These are phyloP conservation scores for Caenorhabditis sp. DNA, from an alignment of 2,888 invertebrate genomes.

Conservation along the genomic window DNA sequence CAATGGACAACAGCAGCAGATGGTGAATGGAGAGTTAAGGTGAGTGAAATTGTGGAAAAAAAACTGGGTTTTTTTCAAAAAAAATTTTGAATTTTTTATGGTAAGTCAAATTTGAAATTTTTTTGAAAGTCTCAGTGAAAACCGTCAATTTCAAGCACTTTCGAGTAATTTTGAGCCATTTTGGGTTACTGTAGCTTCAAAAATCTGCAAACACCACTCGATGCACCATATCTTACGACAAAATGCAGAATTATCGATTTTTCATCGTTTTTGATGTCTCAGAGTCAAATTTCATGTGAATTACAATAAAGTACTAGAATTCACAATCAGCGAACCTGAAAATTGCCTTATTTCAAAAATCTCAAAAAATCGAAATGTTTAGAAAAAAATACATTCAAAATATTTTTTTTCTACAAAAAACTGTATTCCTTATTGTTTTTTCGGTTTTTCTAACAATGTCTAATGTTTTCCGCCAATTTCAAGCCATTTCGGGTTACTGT, in stretches of 20 bases:
- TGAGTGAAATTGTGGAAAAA: constrained; percentile 1
- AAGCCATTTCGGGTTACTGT: neutral
- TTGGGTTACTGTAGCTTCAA: neutral
- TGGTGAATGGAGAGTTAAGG: constrained; percentile 34
- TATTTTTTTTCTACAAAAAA: too few species aligned
- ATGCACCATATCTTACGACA: neutral
- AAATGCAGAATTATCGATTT: neutral
- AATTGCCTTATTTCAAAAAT: too few species aligned
- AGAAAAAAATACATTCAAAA: too few species aligned
- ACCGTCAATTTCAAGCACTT: neutral
- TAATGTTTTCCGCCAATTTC: too few species aligned
- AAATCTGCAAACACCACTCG: neutral
- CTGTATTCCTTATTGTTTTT: too few species aligned
- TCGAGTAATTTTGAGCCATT: neutral
- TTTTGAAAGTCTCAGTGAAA: too few species aligned
- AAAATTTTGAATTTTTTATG: neutral
- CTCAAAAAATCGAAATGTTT: too few species aligned
- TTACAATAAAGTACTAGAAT: too few species aligned
- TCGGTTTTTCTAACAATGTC: too few species aligned
- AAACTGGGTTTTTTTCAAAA: constrained; percentile 1
- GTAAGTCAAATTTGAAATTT: too few species aligned
- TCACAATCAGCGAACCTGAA: too few species aligned
- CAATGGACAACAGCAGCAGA: neutral
- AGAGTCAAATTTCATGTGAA: neutral
- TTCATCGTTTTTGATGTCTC: neutral